Conservation (phyloP, 2,797 vertebrate species). For the Arremon aurantiirostris region DNA sequence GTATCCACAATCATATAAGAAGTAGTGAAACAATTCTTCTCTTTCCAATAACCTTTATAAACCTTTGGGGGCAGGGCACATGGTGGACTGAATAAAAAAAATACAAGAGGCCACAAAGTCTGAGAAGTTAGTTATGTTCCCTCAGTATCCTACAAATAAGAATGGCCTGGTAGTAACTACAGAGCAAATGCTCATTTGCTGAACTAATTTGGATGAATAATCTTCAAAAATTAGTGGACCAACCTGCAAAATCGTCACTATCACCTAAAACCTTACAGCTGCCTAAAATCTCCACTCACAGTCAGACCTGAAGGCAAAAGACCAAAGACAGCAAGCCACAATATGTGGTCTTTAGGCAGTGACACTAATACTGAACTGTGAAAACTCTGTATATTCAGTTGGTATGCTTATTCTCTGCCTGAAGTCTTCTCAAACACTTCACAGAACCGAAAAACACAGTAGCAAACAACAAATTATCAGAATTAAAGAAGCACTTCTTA, state of each 20-base stretch:
- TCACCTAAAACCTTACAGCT: neutral
- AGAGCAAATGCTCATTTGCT: neutral
- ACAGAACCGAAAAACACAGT: neutral
- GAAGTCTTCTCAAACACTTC: neutral
- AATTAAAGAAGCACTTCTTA: neutral
- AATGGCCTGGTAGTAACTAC: neutral
- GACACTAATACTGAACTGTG: neutral
- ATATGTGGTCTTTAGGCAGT: neutral
- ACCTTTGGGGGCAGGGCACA: neutral
- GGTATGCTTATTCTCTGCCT: neutral
- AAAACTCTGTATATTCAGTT: neutral
- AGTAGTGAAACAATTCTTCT: neutral
- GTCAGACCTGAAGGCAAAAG: neutral
- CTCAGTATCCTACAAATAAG: neutral
- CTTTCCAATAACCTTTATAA: neutral
- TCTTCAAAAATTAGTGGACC: neutral
- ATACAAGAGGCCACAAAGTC: neutral
- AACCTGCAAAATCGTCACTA: neutral
- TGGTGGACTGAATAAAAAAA: neutral
- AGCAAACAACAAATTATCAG: neutral
- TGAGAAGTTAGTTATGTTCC: neutral
- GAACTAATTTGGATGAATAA: neutral
- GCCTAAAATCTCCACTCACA: neutral
- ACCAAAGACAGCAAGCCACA: neutral
- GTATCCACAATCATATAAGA: neutral